Conservation (phyloP, 2,888 invertebrate genomes). For the Labia minor region DNA sequence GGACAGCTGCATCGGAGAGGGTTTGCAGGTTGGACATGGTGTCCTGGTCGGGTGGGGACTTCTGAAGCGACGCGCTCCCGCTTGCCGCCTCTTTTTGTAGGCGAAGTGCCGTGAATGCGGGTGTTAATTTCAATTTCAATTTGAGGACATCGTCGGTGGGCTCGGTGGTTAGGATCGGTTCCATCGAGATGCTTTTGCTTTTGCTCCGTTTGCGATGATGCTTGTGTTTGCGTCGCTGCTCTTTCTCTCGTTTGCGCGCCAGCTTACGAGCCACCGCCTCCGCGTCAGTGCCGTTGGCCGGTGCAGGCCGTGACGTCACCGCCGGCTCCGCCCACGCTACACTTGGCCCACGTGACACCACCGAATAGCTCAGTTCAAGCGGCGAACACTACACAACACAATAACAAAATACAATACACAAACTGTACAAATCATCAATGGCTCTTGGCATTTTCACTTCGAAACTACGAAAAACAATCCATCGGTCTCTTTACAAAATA, state of each 20-base stretch:
- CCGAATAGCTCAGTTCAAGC: neutral
- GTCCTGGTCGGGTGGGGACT: constrained; percentile 14
- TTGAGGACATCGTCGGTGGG: constrained; percentile 25
- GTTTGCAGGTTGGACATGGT: constrained; percentile 45
- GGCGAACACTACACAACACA: neutral
- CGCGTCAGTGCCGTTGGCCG: neutral
- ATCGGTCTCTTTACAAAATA: no score
- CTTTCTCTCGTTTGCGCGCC: constrained; percentile 14
- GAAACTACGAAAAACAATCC: no score
- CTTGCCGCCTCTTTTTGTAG: neutral
- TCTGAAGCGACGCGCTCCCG: neutral
- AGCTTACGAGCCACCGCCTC: neutral
- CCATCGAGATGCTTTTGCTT: constrained; percentile 19
- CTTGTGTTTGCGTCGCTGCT: constrained; percentile 15
- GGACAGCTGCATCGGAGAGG: constrained; percentile 36
- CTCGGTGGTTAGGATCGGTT: constrained; percentile 22
- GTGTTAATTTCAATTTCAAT: constrained; percentile 23
- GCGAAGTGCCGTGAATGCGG: constrained; percentile 8
- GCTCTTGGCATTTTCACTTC: no score
- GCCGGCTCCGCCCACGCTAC: neutral
- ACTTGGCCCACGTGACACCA: neutral
- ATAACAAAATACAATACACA: neutral
- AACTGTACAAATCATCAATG: no score
- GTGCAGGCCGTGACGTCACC: neutral
- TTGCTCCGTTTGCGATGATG: constrained; percentile 20